Evolutionary conservation across 2,113 vertebrate genomes (phyloP), one percentile per base, ranked within the genome.

Genomic region (Junco hyemalis): DNA sequence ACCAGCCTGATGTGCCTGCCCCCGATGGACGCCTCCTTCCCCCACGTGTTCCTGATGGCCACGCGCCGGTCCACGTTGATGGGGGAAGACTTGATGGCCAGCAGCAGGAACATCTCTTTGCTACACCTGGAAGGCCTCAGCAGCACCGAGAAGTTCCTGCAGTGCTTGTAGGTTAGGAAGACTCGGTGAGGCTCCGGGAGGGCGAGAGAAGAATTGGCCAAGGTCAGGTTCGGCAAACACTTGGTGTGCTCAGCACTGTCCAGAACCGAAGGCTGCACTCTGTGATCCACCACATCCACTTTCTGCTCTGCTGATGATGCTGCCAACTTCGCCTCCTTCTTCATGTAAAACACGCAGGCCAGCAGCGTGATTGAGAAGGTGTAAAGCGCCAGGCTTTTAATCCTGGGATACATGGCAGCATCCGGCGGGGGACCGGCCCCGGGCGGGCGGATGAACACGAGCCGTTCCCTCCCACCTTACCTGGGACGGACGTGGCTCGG

Each of bases 41-140:
- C 98, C 98, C 98, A 98, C 0, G 98, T 98, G 94, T 97, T 96
- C 47, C 98, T 97, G 86, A 98, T 98, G 3, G 98, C 97, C 4
- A 87, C 95, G 0, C 98, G 89, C 8, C 84, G 95, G 45, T 98
- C 98, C n/a, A 98, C 68, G 1, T 98, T 98, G 59, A 97, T 72
- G 0, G 98, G 98, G 64, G 97, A 95, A 5, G 98, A 98, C 86
- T 98, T 98, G 89, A 98, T 94, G 0, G 95, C 98, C 93, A 98
- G 92, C 70, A 98, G 80, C 71, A 98, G 97, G 86, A 98, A 98
- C 3, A 96, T 96, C 47, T 97, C 97, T 20, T 64, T 12, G 7
- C 72, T 88, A 42, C 98, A 98, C 81, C 61, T 36, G 0, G 96
- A 94, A 18, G 98, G 98, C 65, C 93, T 96, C 82, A 97, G 88